A percentile compares a stretch with the other conserved stretches of the same genome.
Evolutionary conservation across 2,113 vertebrate species (phyloP).

Genomic region (Malaclemys terrapin): DNA sequence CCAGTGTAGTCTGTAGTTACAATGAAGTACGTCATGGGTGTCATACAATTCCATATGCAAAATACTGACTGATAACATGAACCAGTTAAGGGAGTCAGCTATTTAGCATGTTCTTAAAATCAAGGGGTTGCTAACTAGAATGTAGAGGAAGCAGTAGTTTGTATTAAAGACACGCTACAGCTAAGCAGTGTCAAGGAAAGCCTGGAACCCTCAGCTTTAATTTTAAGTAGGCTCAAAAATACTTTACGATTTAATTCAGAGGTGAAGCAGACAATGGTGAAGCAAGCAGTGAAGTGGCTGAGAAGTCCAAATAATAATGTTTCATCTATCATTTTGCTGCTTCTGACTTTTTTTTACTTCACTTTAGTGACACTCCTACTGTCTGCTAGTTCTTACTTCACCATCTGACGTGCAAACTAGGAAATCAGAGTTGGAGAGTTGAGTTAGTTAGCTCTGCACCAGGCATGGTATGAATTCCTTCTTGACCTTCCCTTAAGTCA

Average conservation of each 20-base stretch:
- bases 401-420: conserved; percentile 13
- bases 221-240: conserved; percentile 22
- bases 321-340: not conserved
- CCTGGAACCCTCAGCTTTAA: not conserved
- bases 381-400: conserved; percentile 1
- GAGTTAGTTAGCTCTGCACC: conserved; percentile 24
- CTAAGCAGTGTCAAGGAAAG: conserved; percentile 5
- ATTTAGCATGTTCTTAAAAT: not conserved
- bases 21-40: not conserved
- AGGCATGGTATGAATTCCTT: not conserved
- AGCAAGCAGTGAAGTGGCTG: conserved; percentile 10
- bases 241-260: not conserved
- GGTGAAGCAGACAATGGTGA: not conserved
- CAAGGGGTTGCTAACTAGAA: not conserved
- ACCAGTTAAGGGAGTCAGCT: not conserved
- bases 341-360: not conserved
- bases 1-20: conserved; percentile 12
- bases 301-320: conserved; percentile 17
- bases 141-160: not conserved
- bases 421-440: not conserved
- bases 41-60: not conserved
- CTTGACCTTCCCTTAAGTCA: conserved; percentile 7
- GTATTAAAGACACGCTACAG: not conserved
- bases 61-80: conserved; percentile 19
- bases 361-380: not conserved